A percentile compares a stretch with the other conserved stretches of the same genome.
Conservation (phyloP, 2,888 invertebrate species). For the Leucoptera coffeella region DNA sequence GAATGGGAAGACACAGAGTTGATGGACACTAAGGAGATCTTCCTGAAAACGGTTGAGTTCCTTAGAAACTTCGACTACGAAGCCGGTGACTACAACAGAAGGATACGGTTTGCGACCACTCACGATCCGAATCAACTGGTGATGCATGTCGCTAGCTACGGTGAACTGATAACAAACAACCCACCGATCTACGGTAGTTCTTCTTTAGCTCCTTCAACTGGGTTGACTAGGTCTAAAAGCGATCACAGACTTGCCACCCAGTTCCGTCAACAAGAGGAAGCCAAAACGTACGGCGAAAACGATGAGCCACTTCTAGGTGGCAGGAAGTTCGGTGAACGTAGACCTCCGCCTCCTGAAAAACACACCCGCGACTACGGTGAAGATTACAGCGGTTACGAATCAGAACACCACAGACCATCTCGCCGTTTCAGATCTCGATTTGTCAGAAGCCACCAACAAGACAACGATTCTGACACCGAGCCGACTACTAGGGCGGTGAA, state of each 20-base stretch:
- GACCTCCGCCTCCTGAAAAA: conserved; percentile 44
- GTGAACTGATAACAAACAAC: conserved; percentile 78
- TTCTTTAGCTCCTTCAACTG: conserved; percentile 58
- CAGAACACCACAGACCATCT: conserved; percentile 50
- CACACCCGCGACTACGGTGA: conserved; percentile 58
- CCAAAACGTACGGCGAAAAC: conserved; percentile 56
- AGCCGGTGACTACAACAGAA: conserved; percentile 80
- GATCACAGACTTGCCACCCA: conserved; percentile 87
- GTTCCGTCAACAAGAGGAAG: conserved; percentile 80
- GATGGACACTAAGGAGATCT: conserved; percentile 93
- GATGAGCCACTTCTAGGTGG: conserved; percentile 69
- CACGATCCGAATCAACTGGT: conserved; percentile 90
- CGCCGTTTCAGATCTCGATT: conserved; percentile 69
- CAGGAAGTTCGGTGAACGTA: conserved; percentile 72
- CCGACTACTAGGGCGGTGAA: conserved; percentile 56
- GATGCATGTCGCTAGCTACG: conserved; percentile 81
- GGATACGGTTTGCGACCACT: conserved; percentile 80
- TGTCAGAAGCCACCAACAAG: conserved; percentile 60
- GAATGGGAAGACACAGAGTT: conserved; percentile 91
- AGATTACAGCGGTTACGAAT: conserved; percentile 67
- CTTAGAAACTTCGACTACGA: conserved; percentile 92
- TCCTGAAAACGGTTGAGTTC: conserved; percentile 92
- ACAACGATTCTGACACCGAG: conserved; percentile 75
- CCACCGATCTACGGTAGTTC: conserved; percentile 52
- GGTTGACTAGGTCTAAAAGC: conserved; percentile 87